A percentile compares a stretch with the other conserved stretches of the same genome.
Evolutionary conservation across 64 coral and sea anemone genomes (phyloP).

Genomic region (Montipora sp.): DNA sequence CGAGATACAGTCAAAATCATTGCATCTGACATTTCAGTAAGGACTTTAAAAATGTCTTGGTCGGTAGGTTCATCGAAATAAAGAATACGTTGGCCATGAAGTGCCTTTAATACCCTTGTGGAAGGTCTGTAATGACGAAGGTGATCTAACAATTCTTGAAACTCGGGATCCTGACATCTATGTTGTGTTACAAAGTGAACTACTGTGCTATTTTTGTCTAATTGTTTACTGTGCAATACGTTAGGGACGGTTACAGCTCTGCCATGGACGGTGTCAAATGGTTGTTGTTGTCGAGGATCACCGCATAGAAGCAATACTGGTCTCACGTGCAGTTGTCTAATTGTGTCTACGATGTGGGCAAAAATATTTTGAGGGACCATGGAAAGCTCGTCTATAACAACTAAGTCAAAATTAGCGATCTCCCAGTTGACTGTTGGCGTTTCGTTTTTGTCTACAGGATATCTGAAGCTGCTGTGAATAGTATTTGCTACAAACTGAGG

Average conservation of each 20-base stretch:
- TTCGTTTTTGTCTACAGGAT: background rate
- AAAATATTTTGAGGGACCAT: background rate
- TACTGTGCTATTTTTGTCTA: background rate
- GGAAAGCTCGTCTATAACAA: background rate
- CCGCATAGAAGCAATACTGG: background rate
- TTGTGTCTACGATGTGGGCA: background rate
- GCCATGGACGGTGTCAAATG: background rate
- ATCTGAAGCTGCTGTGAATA: constrained; percentile 26
- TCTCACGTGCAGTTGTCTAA: background rate
- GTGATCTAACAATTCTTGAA: background rate
- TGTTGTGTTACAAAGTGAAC: background rate
- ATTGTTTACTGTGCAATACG: background rate
- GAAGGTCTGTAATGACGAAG: background rate
- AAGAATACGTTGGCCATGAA: too few relatives aligned
- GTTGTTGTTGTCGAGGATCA: background rate
- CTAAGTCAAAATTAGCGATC: background rate
- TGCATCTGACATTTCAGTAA: too few relatives aligned
- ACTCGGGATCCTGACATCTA: background rate
- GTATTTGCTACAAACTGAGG: background rate
- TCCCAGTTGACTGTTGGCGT: background rate
- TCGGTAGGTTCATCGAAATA: too few relatives aligned
- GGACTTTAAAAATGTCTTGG: too few relatives aligned
- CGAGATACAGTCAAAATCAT: too few relatives aligned
- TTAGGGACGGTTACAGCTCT: background rate
- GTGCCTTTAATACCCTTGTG: too few relatives aligned